These are phyloP conservation scores for Eupelmus urozonus DNA, from an alignment of 2,888 invertebrate species.

Conservation along the genomic window DNA sequence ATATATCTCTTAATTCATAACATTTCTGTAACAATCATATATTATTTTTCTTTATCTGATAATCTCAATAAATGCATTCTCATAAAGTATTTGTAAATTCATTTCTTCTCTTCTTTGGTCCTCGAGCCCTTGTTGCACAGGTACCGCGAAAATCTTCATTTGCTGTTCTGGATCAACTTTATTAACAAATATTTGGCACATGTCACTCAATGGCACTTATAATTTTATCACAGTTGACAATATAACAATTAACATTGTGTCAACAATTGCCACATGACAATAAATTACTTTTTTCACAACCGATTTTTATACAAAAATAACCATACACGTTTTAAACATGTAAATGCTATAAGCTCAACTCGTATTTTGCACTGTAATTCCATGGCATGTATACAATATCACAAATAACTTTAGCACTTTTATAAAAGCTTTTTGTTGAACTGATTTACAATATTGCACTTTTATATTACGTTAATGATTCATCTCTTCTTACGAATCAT, in stretches of 20 bases:
- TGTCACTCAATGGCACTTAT: slow-evolving; percentile 34
- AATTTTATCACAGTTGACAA: slow-evolving; percentile 23
- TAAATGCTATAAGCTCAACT: slow-evolving; percentile 6
- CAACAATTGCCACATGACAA: slow-evolving; percentile 2
- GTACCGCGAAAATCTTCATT: neutral
- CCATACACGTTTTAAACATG: neutral
- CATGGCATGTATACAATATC: slow-evolving; percentile 19
- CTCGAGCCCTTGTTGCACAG: neutral
- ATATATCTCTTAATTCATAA: slow-evolving; percentile 19
- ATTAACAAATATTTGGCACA: slow-evolving; percentile 31
- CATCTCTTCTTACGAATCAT: neutral
- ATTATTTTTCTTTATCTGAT: neutral
- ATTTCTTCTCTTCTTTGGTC: neutral
- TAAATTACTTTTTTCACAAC: slow-evolving; percentile 25
- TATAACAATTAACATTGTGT: slow-evolving; percentile 30
- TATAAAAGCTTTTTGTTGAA: neutral
- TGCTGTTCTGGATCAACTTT: neutral
- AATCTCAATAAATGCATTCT: slow-evolving; percentile 35
- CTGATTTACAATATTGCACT: neutral
- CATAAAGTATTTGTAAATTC: neutral
- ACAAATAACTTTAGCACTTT: slow-evolving; percentile 32
- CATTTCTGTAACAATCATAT: slow-evolving; percentile 24
- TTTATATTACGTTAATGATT: neutral
- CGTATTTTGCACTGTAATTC: slow-evolving; percentile 19
- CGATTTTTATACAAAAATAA: slow-evolving; percentile 2